Evolutionary conservation across 1,140 invertebrate species (phyloP), one percentile per base, ranked within the genome.

Genomic region (Pseudomyrmex dendroicus): DNA sequence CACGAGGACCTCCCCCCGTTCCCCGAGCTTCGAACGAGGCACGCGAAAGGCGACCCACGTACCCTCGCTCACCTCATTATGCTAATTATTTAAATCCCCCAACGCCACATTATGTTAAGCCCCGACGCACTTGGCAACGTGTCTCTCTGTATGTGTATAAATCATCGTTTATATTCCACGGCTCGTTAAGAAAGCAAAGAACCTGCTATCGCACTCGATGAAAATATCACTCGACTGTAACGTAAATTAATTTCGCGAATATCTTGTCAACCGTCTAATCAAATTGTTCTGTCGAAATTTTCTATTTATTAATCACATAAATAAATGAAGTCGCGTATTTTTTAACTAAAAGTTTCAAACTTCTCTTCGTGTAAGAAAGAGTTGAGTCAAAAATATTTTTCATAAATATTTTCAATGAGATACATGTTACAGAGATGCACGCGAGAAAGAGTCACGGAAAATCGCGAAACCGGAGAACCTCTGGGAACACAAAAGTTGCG

Each of bases 11-110:
- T 64, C 56, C 72, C 63, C 84, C 12, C 73, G 73, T 73, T 87
- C 85, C 78, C 86, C 73, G 88, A 83, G 73, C 83, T 84, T 72
- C 66, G 74, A 82, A 66, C 72, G 73, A 90, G 87, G 82, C 90
- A 90, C 86, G 86, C 88, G 86, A 88, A 80, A 85, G 66, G 64
- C 54, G 61, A 22, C 82, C 35, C 80, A 56, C 52, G 64, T 85
- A 86, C 77, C 80, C 84, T 74, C 50, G 86, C 64, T 90, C 89
- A 86, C 85, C 90, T 91, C 89, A 90, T 92, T 92, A 91, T 91
- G 91, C 86, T 92, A 91, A 91, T 92, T 91, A 90, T 91, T 91
- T 87, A 86, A 91, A 88, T 90, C 88, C 87, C 86, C 84, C 77
- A 80, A 83, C 74, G 84, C 52, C 64, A 83, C 80, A 82, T 89